A percentile compares a stretch with the other conserved stretches of the same genome.
phyloP scores from a whole-genome alignment of 2,797 vertebrate genomes.

The Diceros bicornis region DNA sequence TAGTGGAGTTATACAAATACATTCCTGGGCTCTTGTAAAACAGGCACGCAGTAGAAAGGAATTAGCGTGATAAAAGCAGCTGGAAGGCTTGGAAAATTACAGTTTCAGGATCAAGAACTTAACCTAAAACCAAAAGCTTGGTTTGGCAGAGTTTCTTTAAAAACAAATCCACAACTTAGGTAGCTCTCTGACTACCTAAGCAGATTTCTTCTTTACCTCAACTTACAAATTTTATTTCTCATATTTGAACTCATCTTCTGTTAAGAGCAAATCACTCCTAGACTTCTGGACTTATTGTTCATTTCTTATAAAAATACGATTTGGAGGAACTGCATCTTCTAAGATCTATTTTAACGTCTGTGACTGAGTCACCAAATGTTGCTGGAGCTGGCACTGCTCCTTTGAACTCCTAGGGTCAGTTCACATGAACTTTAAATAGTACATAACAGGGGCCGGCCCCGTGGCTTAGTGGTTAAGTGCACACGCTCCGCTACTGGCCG shows the following conservation, averaged over 20 bases:
- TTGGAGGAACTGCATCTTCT: slow-evolving; percentile 76
- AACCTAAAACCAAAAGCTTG: background rate
- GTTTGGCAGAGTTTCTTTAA: background rate
- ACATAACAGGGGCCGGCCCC: background rate
- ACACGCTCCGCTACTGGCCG: no score
- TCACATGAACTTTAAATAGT: slow-evolving; percentile 69
- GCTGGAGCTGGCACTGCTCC: slow-evolving; percentile 59
- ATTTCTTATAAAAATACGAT: slow-evolving; percentile 79
- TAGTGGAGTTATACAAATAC: background rate
- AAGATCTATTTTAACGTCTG: slow-evolving; percentile 76
- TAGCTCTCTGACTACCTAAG: background rate
- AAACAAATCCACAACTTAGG: background rate
- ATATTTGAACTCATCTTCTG: slow-evolving; percentile 77
- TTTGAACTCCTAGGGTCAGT: slow-evolving; percentile 70
- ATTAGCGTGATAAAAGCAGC: background rate
- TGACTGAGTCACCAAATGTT: slow-evolving; percentile 71
- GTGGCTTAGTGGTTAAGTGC: no score
- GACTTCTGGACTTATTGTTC: slow-evolving; percentile 75
- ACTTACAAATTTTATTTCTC: slow-evolving; percentile 63
- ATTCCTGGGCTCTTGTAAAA: background rate
- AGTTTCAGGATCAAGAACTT: background rate
- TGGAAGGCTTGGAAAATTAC: background rate
- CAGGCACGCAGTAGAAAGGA: background rate
- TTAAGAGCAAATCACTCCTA: slow-evolving; percentile 69
- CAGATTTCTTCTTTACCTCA: slow-evolving; percentile 25